phyloP scores from a whole-genome alignment of 2,113 vertebrate genomes.

The Aix galericulata region DNA sequence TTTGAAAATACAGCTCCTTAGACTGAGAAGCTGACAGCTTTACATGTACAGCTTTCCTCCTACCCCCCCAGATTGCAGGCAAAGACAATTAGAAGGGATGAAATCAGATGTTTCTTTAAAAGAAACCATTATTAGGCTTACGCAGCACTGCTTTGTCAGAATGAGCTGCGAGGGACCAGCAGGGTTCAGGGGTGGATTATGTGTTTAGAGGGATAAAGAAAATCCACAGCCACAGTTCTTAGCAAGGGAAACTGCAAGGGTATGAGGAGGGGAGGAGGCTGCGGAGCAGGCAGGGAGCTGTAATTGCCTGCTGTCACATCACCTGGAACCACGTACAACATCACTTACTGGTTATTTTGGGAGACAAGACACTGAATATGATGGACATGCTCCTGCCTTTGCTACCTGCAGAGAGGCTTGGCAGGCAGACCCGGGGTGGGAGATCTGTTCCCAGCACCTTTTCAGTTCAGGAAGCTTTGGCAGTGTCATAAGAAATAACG shows the following conservation, averaged over 20 bases:
- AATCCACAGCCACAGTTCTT: background rate
- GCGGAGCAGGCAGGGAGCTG: background rate
- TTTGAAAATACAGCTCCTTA: background rate
- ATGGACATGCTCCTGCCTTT: background rate
- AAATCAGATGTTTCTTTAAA: background rate
- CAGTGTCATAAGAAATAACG: background rate
- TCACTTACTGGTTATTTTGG: background rate
- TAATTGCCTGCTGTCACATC: conserved; percentile 10
- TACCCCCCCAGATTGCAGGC: background rate
- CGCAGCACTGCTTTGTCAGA: background rate
- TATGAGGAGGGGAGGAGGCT: background rate
- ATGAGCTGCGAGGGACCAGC: conserved; percentile 5
- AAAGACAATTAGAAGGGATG: conserved; percentile 31
- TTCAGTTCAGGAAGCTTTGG: background rate
- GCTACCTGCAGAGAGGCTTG: background rate
- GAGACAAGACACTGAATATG: background rate
- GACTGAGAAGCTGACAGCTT: background rate
- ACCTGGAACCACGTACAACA: background rate
- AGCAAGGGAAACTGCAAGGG: background rate
- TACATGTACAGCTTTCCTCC: rapidly evolving
- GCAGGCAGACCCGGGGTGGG: background rate
- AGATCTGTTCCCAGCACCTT: background rate
- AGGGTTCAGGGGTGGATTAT: background rate
- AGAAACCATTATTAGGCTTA: background rate
- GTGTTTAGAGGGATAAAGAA: conserved; percentile 42